A percentile compares a stretch with the other conserved stretches of the same genome.
Conservation (phyloP, 1,140 invertebrate species). For the Lepidurus arcticus region DNA sequence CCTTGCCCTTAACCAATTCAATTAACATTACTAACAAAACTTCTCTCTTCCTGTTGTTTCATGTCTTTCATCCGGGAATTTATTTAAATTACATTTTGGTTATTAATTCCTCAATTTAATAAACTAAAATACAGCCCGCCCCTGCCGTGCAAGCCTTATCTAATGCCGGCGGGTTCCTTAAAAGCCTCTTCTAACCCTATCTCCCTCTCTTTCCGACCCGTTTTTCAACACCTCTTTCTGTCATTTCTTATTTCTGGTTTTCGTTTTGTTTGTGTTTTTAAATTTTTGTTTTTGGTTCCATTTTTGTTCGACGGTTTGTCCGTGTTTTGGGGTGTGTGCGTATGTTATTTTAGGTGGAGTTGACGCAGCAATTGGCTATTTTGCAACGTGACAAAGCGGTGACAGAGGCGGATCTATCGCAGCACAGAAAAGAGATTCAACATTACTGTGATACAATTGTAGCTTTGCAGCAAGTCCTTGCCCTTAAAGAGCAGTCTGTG, state of each 20-base stretch:
- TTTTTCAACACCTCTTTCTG: conserved; percentile 8
- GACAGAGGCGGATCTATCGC: neutral
- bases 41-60: too few relatives aligned
- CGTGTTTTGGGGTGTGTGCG: neutral
- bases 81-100: conserved; percentile 11
- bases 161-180: conserved; percentile 66
- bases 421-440: neutral
- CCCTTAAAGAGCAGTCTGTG: neutral
- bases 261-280: conserved; percentile 24
- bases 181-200: conserved; percentile 72
- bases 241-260: conserved; percentile 19
- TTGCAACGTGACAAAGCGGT: neutral
- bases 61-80: conserved; percentile 2
- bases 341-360: neutral
- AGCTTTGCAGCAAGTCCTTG: neutral
- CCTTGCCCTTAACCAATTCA: too few relatives aligned
- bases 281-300: conserved; percentile 15
- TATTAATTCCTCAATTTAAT: neutral
- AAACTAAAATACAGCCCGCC: conserved; percentile 28
- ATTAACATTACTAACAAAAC: too few relatives aligned
- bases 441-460: neutral
- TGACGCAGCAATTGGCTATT: neutral
- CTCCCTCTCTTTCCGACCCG: neutral
- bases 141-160: conserved; percentile 35
- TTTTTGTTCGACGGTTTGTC: conserved; percentile 22